These are phyloP conservation scores for Linnaemya vulpina DNA, from an alignment of 2,888 invertebrate species.

Conservation along the genomic window DNA sequence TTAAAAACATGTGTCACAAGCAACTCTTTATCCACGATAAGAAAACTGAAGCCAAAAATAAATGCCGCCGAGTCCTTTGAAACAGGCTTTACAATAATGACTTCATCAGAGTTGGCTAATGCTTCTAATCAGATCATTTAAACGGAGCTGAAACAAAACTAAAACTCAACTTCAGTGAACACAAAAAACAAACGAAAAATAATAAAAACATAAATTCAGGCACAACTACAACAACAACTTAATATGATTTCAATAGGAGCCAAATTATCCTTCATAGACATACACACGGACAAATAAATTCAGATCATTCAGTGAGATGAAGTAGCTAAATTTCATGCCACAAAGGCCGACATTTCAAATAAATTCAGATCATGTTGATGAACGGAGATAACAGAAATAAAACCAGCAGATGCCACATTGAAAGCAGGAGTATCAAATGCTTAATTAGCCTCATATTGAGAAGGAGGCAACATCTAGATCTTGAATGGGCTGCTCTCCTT, in stretches of 20 bases:
- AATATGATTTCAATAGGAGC: slow-evolving; percentile 26
- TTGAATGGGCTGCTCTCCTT: slow-evolving; percentile 10
- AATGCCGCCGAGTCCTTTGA: slow-evolving; percentile 18
- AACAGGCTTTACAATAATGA: slow-evolving; percentile 53
- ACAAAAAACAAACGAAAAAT: neutral
- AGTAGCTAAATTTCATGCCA: slow-evolving; percentile 13
- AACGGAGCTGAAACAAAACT: slow-evolving; percentile 7
- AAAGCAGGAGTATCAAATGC: slow-evolving; percentile 50
- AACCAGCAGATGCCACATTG: slow-evolving; percentile 31
- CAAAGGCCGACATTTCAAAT: neutral
- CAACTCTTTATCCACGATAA: slow-evolving; percentile 49
- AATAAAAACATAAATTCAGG: neutral
- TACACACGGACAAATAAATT: neutral
- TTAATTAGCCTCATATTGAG: slow-evolving; percentile 46
- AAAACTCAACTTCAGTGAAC: neutral
- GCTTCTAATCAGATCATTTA: slow-evolving; percentile 64
- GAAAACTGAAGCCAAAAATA: slow-evolving; percentile 44
- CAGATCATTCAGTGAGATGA: neutral
- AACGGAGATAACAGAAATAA: neutral
- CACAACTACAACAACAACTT: slow-evolving; percentile 1
- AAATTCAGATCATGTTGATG: slow-evolving; percentile 31
- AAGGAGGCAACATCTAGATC: slow-evolving; percentile 44
- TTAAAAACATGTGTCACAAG: slow-evolving; percentile 24
- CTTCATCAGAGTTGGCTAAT: slow-evolving; percentile 68
- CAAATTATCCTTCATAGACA: neutral